phyloP scores from a whole-genome alignment of 2,888 invertebrate species.

The Lasioglossum marginatum region DNA sequence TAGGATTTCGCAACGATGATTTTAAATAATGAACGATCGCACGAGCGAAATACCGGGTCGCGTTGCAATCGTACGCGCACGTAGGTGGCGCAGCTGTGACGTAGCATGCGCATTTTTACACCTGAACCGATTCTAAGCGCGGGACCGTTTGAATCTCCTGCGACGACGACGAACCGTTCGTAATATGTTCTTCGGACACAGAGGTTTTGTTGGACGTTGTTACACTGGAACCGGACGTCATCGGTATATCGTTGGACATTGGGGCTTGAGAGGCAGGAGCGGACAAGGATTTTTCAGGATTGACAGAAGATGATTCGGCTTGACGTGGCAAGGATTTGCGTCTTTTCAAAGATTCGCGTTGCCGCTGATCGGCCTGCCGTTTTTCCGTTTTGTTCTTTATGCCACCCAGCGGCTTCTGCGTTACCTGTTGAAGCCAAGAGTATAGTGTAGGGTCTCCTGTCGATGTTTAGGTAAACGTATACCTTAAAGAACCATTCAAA shows the following conservation, averaged over 20 bases:
- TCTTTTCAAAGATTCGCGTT: slow-evolving; percentile 67
- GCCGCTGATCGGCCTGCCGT: slow-evolving; percentile 68
- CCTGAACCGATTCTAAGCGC: slow-evolving; percentile 57
- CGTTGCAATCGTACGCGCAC: neutral
- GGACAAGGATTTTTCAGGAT: slow-evolving; percentile 56
- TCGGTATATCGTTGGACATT: slow-evolving; percentile 42
- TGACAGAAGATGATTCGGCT: slow-evolving; percentile 53
- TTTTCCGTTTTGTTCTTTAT: slow-evolving; percentile 71
- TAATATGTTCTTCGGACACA: slow-evolving; percentile 48
- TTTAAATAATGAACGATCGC: neutral
- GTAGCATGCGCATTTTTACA: slow-evolving; percentile 38
- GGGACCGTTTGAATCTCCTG: slow-evolving; percentile 58
- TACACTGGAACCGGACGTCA: slow-evolving; percentile 40
- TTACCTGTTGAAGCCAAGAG: slow-evolving; percentile 68
- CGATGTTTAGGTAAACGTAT: neutral
- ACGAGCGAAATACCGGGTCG: neutral
- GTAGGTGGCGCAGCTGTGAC: neutral
- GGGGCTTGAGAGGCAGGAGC: slow-evolving; percentile 47
- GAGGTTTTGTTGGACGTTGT: slow-evolving; percentile 52
- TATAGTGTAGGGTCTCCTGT: slow-evolving; percentile 36
- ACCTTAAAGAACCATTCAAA: slow-evolving; percentile 25
- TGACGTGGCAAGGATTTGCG: slow-evolving; percentile 71
- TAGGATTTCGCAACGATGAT: neutral
- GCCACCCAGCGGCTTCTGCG: slow-evolving; percentile 58
- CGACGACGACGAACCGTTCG: slow-evolving; percentile 45